These are phyloP conservation scores for Notospermus geniculatus DNA, from an alignment of 1,140 invertebrate genomes.

Conservation along the genomic window DNA sequence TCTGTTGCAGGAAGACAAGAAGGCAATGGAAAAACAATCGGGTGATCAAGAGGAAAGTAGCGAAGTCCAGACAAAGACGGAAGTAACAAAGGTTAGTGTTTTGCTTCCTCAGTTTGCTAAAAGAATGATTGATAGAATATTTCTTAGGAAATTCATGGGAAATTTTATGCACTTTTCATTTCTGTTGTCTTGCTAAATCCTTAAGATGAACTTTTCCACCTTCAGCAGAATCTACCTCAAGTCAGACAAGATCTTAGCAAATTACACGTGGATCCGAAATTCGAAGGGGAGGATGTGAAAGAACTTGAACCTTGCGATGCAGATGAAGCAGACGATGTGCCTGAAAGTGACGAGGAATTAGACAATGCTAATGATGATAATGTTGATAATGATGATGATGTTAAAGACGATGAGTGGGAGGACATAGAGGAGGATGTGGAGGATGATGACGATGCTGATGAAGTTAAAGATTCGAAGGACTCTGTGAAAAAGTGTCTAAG, in stretches of 20 bases:
- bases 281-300: constrained; percentile 36
- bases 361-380: constrained; percentile 13
- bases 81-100: background rate
- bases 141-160: too few species aligned
- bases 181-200: too few species aligned
- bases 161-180: too few species aligned
- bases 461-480: constrained; percentile 13
- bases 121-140: too few species aligned
- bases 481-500: background rate
- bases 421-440: background rate
- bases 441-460: constrained; percentile 9
- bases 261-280: constrained; percentile 38
- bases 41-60: background rate
- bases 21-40: background rate
- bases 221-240: background rate
- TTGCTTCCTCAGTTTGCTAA: background rate
- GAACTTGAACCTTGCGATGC: constrained; percentile 18
- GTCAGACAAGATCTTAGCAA: constrained; percentile 39
- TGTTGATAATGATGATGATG: too few species aligned
- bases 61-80: background rate
- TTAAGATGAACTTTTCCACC: too few species aligned
- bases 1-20: background rate
- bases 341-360: constrained; percentile 23
- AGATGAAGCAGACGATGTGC: constrained; percentile 27
- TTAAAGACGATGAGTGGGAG: constrained; percentile 13